A percentile compares a stretch with the other conserved stretches of the same genome.
These are phyloP conservation scores for Istiophorus platypterus DNA, from an alignment of 2,113 vertebrate species.

Conservation along the genomic window DNA sequence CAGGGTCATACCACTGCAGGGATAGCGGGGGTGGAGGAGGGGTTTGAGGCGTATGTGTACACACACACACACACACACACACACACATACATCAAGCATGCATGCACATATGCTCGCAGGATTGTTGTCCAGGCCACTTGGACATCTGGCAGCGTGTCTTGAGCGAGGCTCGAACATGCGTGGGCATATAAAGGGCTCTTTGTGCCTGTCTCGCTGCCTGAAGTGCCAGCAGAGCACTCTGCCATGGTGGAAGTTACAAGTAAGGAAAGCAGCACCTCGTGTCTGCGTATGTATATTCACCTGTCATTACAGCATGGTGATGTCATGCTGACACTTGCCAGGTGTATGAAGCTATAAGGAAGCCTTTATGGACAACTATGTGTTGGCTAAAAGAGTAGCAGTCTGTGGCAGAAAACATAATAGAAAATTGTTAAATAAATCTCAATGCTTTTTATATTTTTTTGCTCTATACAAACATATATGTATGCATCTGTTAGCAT, in stretches of 20 bases:
- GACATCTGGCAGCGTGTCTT: conserved; percentile 80
- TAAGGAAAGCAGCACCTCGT: conserved; percentile 44
- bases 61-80: conserved; percentile 56
- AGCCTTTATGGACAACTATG: conserved; percentile 26
- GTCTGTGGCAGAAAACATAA: not conserved
- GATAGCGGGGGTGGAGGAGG: conserved; percentile 23
- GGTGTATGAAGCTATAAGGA: conserved; percentile 35
- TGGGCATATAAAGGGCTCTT: conserved; percentile 79
- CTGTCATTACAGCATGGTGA: conserved; percentile 49
- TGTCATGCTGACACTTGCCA: conserved; percentile 56
- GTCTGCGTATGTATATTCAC: conserved; percentile 48
- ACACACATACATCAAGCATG: conserved; percentile 48
- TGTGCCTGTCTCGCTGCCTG: conserved; percentile 68
- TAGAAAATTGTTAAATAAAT: not conserved
- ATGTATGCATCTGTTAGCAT: no score
- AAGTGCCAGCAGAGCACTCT: conserved; percentile 56
- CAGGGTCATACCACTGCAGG: conserved; percentile 62
- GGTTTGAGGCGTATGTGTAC: conserved; percentile 53
- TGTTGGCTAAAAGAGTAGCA: not conserved
- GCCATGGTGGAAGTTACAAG: conserved; percentile 49
- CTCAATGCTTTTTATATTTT: no score
- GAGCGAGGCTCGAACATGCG: conserved; percentile 66
- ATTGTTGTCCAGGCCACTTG: conserved; percentile 68
- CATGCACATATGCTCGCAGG: conserved; percentile 71
- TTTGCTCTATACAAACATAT: no score